Conservation (phyloP, 2,113 vertebrate species). For the Oryzias javanicus region DNA sequence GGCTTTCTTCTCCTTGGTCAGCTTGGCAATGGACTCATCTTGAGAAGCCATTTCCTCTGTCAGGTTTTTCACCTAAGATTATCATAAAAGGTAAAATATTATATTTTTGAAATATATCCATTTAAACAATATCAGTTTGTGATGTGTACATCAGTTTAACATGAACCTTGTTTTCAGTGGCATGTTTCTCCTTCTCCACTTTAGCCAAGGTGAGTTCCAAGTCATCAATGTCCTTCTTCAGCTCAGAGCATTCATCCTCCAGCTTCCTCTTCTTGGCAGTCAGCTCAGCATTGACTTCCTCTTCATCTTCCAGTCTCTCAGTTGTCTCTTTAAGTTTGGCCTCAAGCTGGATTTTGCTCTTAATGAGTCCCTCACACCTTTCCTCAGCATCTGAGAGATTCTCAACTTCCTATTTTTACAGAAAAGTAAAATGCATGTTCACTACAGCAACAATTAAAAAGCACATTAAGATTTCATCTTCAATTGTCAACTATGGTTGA, state of each 20-base stretch:
- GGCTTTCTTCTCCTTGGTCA: conserved; percentile 90
- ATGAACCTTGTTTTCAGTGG: conserved; percentile 92
- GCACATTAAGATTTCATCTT: no score
- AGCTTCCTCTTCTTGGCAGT: conserved; percentile 89
- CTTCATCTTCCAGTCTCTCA: conserved; percentile 86
- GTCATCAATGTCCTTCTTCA: conserved; percentile 76
- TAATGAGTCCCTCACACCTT: conserved; percentile 88
- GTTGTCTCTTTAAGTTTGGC: conserved; percentile 87
- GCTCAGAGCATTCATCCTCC: conserved; percentile 79
- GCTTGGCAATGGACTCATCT: conserved; percentile 86
- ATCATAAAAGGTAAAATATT: not conserved
- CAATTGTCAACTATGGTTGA: no score
- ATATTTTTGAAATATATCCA: no score
- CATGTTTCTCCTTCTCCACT: conserved; percentile 92
- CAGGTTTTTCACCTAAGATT: conserved; percentile 86
- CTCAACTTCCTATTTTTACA: conserved; percentile 69
- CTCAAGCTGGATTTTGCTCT: conserved; percentile 88
- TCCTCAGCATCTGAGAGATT: conserved; percentile 87
- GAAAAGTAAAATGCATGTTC: no score
- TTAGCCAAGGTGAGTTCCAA: conserved; percentile 73
- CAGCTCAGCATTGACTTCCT: conserved; percentile 87
- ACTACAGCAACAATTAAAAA: no score
- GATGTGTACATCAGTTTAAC: not conserved
- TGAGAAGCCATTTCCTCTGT: conserved; percentile 86
- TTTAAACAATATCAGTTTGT: not conserved